These are phyloP conservation scores for Rhabdophis nuchalis DNA, from an alignment of 2,797 vertebrate genomes.

Conservation along the genomic window DNA sequence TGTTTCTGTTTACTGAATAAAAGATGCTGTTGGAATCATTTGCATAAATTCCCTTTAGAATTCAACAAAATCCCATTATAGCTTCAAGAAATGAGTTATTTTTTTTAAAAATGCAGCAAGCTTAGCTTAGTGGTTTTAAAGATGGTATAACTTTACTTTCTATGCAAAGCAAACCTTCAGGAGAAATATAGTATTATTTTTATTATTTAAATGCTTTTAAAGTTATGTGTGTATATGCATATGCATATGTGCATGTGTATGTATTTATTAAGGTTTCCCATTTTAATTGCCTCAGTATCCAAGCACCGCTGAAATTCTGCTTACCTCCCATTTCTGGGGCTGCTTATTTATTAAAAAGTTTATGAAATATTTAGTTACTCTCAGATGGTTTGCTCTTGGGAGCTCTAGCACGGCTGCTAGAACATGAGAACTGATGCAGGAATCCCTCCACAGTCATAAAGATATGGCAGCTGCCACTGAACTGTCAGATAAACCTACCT, in stretches of 20 bases:
- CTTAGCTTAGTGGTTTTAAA: constrained; percentile 9
- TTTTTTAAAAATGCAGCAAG: constrained; percentile 22
- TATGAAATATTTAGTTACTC: constrained; percentile 52
- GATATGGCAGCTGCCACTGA: neutral
- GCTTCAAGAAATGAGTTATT: constrained; percentile 16
- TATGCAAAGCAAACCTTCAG: neutral
- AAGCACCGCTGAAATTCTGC: constrained; percentile 51
- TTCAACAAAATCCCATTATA: constrained; percentile 2
- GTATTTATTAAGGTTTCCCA: constrained; percentile 42
- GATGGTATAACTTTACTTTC: constrained; percentile 9
- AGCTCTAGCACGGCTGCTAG: neutral
- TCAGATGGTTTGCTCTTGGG: constrained; percentile 21
- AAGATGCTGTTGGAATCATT: constrained; percentile 18
- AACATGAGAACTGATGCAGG: neutral
- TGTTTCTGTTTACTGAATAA: constrained; percentile 34
- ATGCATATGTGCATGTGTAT: neutral
- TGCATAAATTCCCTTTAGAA: constrained; percentile 35
- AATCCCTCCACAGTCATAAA: neutral
- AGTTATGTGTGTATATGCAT: neutral
- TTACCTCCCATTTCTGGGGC: constrained; percentile 46
- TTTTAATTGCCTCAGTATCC: constrained; percentile 42
- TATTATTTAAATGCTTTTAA: constrained; percentile 13
- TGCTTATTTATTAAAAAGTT: constrained; percentile 46
- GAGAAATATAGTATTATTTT: constrained; percentile 44
- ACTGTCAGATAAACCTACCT: neutral